These are phyloP conservation scores for Carabus problematicus DNA, from an alignment of 2,888 invertebrate genomes.

Conservation along the genomic window DNA sequence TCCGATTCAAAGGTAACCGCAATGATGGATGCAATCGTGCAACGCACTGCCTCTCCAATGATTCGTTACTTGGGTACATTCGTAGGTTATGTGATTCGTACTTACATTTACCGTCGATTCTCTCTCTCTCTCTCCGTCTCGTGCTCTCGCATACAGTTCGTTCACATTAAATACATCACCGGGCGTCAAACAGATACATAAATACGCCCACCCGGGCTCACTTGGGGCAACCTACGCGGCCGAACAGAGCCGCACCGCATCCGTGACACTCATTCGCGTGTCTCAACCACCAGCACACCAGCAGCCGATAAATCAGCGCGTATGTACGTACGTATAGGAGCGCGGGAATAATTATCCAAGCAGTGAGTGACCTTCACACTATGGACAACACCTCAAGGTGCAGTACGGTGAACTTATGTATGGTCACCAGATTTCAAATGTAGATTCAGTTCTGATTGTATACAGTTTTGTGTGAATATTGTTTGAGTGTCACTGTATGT, in stretches of 20 bases:
- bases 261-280: constrained; percentile 24
- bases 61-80: not conserved
- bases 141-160: not conserved
- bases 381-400: not conserved
- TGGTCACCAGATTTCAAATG: no score
- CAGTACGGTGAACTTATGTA: no score
- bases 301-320: constrained; percentile 29
- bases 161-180: constrained; percentile 22
- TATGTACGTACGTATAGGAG: not conserved
- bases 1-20: constrained; percentile 21
- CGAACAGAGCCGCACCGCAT: constrained; percentile 12
- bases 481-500: no score
- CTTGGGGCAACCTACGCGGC: constrained; percentile 12
- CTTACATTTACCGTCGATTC: not conserved
- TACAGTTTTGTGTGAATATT: no score
- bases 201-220: constrained; percentile 16
- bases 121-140: not conserved
- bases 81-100: no score
- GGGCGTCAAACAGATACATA: constrained; percentile 23
- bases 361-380: no score
- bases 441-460: no score
- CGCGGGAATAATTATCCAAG: constrained; percentile 14
- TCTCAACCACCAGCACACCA: not conserved
- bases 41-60: constrained; percentile 21
- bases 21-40: constrained; percentile 25